A percentile compares a stretch with the other conserved stretches of the same genome.
phyloP scores from a whole-genome alignment of 2,888 invertebrate genomes.

The Operophtera brumata region DNA sequence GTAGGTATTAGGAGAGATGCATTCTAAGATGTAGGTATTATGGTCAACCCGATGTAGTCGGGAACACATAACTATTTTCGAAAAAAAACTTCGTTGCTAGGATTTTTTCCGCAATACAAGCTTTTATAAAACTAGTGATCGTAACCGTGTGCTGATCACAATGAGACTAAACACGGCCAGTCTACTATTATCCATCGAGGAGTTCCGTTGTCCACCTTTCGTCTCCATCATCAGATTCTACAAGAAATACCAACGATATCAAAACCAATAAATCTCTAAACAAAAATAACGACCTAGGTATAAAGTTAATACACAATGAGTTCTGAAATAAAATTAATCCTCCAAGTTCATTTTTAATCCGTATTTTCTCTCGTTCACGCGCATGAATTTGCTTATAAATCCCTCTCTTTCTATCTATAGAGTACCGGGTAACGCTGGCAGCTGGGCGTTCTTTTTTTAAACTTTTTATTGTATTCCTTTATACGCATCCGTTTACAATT shows the following conservation, averaged over 20 bases:
- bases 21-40: conserved; percentile 22
- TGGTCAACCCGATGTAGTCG: conserved; percentile 11
- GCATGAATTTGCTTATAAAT: conserved; percentile 18
- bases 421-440: conserved; percentile 67
- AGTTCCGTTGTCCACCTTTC: too few relatives aligned
- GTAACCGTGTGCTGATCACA: too few relatives aligned
- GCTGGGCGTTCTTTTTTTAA: conserved; percentile 71
- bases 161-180: too few relatives aligned
- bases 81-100: too few relatives aligned
- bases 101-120: too few relatives aligned
- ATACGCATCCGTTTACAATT: conserved; percentile 69
- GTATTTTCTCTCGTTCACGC: conserved; percentile 53
- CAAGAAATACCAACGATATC: conserved; percentile 6
- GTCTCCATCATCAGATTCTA: too few relatives aligned
- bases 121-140: too few relatives aligned
- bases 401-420: conserved; percentile 52
- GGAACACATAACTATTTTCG: not conserved
- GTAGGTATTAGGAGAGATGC: conserved; percentile 24
- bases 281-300: conserved; percentile 61
- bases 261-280: conserved; percentile 29
- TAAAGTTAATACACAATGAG: conserved; percentile 63
- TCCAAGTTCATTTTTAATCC: conserved; percentile 63
- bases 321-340: conserved; percentile 72
- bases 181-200: too few relatives aligned
- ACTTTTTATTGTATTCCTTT: conserved; percentile 54